phyloP scores from a whole-genome alignment of 2,113 vertebrate species.

The Pyxicephalus adspersus region DNA sequence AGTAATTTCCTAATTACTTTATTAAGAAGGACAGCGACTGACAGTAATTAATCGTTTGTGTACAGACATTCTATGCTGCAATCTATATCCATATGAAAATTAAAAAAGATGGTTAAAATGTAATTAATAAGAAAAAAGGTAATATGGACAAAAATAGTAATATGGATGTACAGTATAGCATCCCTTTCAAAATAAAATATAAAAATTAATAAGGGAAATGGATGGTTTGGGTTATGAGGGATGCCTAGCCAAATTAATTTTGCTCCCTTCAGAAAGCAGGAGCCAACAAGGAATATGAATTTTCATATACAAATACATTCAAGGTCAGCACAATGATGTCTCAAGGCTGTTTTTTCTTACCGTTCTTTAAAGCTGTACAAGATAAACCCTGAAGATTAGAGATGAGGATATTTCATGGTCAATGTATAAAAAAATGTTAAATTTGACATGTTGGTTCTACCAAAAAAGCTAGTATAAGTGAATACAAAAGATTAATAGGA shows the following conservation, averaged over 20 bases:
- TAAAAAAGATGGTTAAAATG: too few relatives aligned
- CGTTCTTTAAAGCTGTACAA: conserved; percentile 10
- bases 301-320: conserved; percentile 18
- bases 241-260: conserved; percentile 5
- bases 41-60: too few relatives aligned
- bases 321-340: conserved; percentile 23
- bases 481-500: too few relatives aligned
- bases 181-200: background rate
- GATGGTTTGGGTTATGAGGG: background rate
- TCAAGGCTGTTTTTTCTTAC: conserved; percentile 14
- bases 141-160: too few relatives aligned
- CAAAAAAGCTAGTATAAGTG: too few relatives aligned
- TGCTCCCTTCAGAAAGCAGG: background rate
- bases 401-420: conserved; percentile 14
- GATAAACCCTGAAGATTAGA: conserved; percentile 9
- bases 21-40: too few relatives aligned
- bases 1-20: too few relatives aligned
- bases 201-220: background rate
- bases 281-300: conserved; percentile 13
- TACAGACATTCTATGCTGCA: too few relatives aligned
- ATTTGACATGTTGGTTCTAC: background rate
- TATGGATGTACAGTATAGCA: too few relatives aligned
- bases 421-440: background rate
- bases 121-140: too few relatives aligned
- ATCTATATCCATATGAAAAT: too few relatives aligned